Evolutionary conservation across 2,888 invertebrate genomes (phyloP), one percentile per base, ranked within the genome.

Genomic region (Bursaphelenchus okinawaensis): DNA sequence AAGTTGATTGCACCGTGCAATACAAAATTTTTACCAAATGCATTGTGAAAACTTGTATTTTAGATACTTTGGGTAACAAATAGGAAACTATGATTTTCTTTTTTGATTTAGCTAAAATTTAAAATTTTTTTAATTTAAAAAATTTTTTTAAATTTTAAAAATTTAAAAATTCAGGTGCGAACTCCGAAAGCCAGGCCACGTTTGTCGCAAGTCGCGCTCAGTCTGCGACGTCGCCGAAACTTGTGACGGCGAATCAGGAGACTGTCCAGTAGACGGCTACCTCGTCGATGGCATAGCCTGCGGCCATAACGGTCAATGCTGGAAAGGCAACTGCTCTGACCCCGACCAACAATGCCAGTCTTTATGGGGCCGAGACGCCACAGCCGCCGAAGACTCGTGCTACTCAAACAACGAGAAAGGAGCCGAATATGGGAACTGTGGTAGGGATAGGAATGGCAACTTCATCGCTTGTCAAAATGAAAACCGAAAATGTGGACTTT

Each of bases 331-430:
- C 52, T 79, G 79, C 62, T 93, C 26, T 91, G 93, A 22, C 85
- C 92, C 66, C 87, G 72, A 89, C 69, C 84, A 89, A 52, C 95
- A 96, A 84, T 98, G 96, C 83, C 90, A 90, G 83, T 88, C 88
- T 72, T 90, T 96, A 75, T 98, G 96, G 96, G 95, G 94, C 24
- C 7, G 74, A 86, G 87, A 90, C 12, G 90, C 91, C 0, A 85
- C 87, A 55, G 89, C 90, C 0, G 93, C 90, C 2, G 91, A 92
- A 82, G 87, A 88, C 70, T 89, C 91, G 79, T 96, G 95, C 85
- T 95, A 90, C 84, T 91, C 92, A 70, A 90, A 92, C 86, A 96
- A 96, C 84, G 89, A 91, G 0, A 92, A 93, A 82, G 96, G 96
- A 12, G 90, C 91, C 56, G 90, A 91, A 74, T 93, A 91, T 75